phyloP scores from a whole-genome alignment of 2,113 vertebrate genomes.

The Hippoglossus stenolepis region DNA sequence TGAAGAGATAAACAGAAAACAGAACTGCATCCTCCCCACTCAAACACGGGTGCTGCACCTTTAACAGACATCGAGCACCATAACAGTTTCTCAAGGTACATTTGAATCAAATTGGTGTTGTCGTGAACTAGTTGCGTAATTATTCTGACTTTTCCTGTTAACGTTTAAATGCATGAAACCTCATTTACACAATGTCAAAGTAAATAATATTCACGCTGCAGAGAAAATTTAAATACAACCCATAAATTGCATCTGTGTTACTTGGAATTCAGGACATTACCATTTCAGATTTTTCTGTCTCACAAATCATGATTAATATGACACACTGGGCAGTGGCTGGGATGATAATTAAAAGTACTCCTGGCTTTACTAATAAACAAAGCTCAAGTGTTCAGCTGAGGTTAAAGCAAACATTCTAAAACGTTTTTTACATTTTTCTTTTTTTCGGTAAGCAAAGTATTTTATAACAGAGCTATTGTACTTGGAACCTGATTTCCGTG shows the following conservation, averaged over 20 bases:
- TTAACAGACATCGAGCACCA: neutral
- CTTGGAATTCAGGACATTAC: conserved; percentile 67
- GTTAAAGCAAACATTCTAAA: neutral
- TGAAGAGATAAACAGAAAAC: neutral
- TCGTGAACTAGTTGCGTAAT: conserved; percentile 25
- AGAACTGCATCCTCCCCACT: neutral
- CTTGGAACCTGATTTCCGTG: neutral
- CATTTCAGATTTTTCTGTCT: conserved; percentile 60
- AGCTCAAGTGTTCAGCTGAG: neutral
- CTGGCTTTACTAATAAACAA: conserved; percentile 27
- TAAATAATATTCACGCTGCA: conserved; percentile 65
- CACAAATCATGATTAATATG: conserved; percentile 69
- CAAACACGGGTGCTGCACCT: neutral
- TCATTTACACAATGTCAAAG: conserved; percentile 71
- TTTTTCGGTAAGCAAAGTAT: neutral
- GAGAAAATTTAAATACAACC: conserved; percentile 61
- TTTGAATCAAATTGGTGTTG: conserved; percentile 14
- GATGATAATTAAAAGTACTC: conserved; percentile 44
- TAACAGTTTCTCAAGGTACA: neutral
- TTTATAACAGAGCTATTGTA: neutral
- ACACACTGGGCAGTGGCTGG: conserved; percentile 24
- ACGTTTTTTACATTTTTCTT: neutral
- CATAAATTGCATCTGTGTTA: conserved; percentile 53
- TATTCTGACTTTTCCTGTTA: conserved; percentile 30
- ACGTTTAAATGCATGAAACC: conserved; percentile 55